Evolutionary conservation across 1,140 invertebrate species (phyloP), one percentile per base, ranked within the genome.

Genomic region (Vanessa atalanta): DNA sequence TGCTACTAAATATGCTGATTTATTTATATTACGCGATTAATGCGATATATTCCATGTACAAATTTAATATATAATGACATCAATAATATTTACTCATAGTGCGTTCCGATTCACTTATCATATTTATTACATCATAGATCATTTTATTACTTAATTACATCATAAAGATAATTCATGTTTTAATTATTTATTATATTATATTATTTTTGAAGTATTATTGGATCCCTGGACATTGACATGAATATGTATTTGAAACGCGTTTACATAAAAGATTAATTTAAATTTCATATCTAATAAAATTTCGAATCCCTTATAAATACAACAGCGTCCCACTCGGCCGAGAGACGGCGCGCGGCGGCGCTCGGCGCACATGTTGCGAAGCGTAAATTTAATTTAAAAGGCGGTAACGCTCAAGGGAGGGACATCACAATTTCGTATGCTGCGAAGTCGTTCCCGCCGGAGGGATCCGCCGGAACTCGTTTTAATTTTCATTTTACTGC

Each of bases 401-500:
- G 16, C 50, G 43, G 20, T 7, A 69, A 69, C 55, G 66, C 55
- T 57, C 37, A 43, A 26, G 66, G 68, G 57, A 63, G 57, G 63
- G 60, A 31, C 48, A 23, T 26, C 51, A 37, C 47, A 71, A 67
- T 77, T 64, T 65, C 31, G 31, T 70, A 15, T 55, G 31, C 53
- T 66, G 70, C 65, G 64, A 72, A 63, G 50, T 72, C 48, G 63
- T 47, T 73, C 63, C 60, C 73, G 47, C 47, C 65, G 57, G 47
- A 76, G 71, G 73, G 66, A 61, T 64, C 50, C 73, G 51, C 66
- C 53, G 69, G 64, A 71, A 73, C 55, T 61, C 48, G 73, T 75
- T 79, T 73, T 75, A 80, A 77, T 80, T 80, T 80, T 77, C 75
- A 80, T 80, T 75, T 75, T 64, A 71, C 67, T 66, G n/a, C 70